phyloP scores from a whole-genome alignment of 2,113 vertebrate species.

The Australoheros scitulus region DNA sequence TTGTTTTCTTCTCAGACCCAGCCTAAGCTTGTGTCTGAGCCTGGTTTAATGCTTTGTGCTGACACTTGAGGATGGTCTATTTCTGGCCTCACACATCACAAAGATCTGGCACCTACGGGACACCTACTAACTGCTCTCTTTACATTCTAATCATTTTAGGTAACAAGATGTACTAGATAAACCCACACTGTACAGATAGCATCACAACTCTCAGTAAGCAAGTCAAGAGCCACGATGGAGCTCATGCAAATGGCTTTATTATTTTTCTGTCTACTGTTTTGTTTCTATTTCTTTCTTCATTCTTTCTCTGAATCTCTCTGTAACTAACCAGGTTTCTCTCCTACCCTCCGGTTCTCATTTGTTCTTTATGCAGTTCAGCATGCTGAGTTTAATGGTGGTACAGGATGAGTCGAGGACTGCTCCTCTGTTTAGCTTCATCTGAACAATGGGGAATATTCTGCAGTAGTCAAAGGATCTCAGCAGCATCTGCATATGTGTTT shows the following conservation, averaged over 20 bases:
- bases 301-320: neutral
- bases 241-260: neutral
- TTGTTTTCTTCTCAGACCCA: neutral
- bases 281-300: neutral
- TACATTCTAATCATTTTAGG: constrained; percentile 5
- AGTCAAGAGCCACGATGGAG: neutral
- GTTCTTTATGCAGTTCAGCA: neutral
- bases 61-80: constrained; percentile 56
- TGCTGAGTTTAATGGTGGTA: neutral
- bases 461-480: constrained; percentile 10
- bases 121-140: constrained; percentile 19
- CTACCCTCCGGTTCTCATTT: neutral
- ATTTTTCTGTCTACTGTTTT: neutral
- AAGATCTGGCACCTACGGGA: constrained; percentile 42
- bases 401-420: neutral
- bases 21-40: neutral
- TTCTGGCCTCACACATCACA: constrained; percentile 37
- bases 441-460: neutral
- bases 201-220: neutral
- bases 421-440: neutral
- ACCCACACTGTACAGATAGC: neutral
- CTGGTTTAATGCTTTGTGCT: constrained; percentile 21
- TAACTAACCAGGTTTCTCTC: neutral
- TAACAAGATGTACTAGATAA: neutral
- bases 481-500: neutral